Evolutionary conservation across 2,888 invertebrate genomes (phyloP), one percentile per base, ranked within the genome.

Genomic region (Darwinula stevensoni): DNA sequence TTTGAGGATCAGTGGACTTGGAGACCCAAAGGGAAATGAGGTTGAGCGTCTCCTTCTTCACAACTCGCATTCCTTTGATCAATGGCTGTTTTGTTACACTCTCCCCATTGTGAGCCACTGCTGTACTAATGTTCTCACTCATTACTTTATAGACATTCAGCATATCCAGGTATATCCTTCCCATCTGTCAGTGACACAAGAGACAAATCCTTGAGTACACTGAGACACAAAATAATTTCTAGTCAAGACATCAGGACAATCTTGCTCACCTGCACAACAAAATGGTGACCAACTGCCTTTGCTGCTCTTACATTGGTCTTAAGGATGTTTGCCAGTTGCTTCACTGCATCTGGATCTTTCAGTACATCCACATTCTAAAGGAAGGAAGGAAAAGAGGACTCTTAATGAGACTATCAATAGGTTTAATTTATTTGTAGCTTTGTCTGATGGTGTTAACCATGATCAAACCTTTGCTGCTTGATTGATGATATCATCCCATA

Each of bases 271-370:
- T 63, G 64, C 39, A 72, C 63, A 39, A 94, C 84, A 57, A 88
- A 97, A 3, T 84, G 74, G 54, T 94, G 86, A 3, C 86, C 88
- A 27, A 99, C 60, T 30, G 97, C 86, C 54, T 88, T 84, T 51
- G 94, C 97, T n/a, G 97, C 94, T 39, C 91, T 65, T 13, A 91
- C 88, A 56, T 97, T 99, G 2, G 97, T 97, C 58, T 97, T 97
- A 35, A 99, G 61, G 53, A 99, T 94, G 56, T 84, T 91, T 34
- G 76, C 78, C 38, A 99, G 62, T 54, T 94, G 94, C 56, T 84
- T 86, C 1, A 97, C 86, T 42, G 86, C 78, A 48, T 91, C 86
- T 42, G 74, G 72, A 53, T 91, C 86, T 53, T 88, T 88, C 33
- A 94, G 58, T 37, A 86, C 73, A 46, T 91, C 84, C 5, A 91